Evolutionary conservation across 2,113 vertebrate species (phyloP).

Genomic region (Galeopterus variegatus): DNA sequence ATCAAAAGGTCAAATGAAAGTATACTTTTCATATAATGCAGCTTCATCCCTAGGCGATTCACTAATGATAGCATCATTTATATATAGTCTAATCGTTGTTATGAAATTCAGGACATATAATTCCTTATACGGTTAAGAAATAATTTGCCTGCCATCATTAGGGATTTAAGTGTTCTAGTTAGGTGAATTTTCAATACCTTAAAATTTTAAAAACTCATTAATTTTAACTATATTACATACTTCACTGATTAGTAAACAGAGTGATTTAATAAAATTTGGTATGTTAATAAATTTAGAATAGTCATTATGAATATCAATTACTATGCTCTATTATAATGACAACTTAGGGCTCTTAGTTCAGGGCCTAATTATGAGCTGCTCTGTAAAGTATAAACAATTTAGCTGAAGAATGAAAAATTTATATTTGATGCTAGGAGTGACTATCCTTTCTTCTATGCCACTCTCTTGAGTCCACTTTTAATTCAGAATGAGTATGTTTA

Average conservation of each 20-base stretch:
- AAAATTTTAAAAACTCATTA: conserved; percentile 61
- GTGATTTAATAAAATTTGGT: conserved; percentile 58
- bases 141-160: conserved; percentile 67
- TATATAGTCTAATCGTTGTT: conserved; percentile 61
- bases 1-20: conserved; percentile 55
- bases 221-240: conserved; percentile 66
- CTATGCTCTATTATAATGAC: neutral
- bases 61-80: conserved; percentile 58
- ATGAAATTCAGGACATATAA: conserved; percentile 63
- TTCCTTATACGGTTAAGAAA: conserved; percentile 52
- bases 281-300: conserved; percentile 55
- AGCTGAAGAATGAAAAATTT: neutral
- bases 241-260: conserved; percentile 65
- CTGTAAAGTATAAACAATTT: neutral
- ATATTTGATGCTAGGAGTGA: neutral
- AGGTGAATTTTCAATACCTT: conserved; percentile 61
- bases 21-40: conserved; percentile 53
- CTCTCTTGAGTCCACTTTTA: neutral
- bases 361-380: neutral
- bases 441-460: neutral
- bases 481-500: neutral
- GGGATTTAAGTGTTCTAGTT: conserved; percentile 58
- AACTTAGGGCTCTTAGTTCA: neutral
- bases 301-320: conserved; percentile 35
- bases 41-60: conserved; percentile 8